A percentile compares a stretch with the other conserved stretches of the same genome.
Conservation (phyloP, 2,888 invertebrate species). For the Trachelus troglodyta region DNA sequence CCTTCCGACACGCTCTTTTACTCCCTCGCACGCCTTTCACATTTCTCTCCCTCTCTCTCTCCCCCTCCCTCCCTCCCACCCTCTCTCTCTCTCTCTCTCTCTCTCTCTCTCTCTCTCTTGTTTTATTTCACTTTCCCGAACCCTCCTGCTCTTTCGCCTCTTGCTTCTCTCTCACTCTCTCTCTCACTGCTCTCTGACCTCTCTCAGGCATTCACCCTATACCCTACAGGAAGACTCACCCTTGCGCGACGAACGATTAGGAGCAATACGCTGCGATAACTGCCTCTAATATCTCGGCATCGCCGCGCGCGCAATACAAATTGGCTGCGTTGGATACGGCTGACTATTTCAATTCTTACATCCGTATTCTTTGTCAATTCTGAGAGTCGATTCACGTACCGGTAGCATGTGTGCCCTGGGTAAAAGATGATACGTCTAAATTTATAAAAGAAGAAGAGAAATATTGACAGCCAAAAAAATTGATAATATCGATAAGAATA, state of each 20-base stretch:
- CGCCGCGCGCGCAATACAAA: conserved; percentile 58
- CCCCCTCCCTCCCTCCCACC: background rate
- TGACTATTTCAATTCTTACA: background rate
- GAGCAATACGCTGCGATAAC: conserved; percentile 65
- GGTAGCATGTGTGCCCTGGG: background rate
- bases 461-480: background rate
- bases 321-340: conserved; percentile 30
- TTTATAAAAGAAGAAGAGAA: background rate
- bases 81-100: background rate
- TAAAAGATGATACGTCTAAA: background rate
- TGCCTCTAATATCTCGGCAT: conserved; percentile 62
- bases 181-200: conserved; percentile 34
- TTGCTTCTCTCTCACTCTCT: conserved; percentile 7
- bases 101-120: background rate
- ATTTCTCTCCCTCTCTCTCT: background rate
- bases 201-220: conserved; percentile 27
- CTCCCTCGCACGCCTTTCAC: background rate
- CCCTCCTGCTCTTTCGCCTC: conserved; percentile 20
- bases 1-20: background rate
- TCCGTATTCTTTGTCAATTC: background rate
- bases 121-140: conserved; percentile 9
- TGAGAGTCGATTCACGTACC: background rate
- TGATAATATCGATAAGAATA: background rate
- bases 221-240: conserved; percentile 9
- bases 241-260: conserved; percentile 58